Evolutionary conservation across 2,113 vertebrate genomes (phyloP), one percentile per base, ranked within the genome.

Genomic region (Hyaena hyaena): DNA sequence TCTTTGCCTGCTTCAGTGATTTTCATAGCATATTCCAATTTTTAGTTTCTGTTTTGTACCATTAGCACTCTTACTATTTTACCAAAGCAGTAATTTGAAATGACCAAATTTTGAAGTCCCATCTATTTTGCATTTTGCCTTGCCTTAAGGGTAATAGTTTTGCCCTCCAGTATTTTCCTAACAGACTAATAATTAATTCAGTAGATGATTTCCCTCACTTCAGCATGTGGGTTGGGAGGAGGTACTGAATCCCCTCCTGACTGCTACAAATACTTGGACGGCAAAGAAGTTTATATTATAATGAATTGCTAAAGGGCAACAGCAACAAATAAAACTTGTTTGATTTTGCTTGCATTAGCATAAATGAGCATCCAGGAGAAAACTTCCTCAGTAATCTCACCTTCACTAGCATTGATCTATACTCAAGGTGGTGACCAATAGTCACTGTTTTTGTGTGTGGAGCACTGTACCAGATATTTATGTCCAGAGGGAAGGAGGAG

Each of bases 271-370:
- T 89, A 92, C 90, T 86, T 87, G 95, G 79, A 89, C 26, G 73
- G 83, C 83, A 88, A 2, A 21, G 77, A 85, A 43, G 66, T 92
- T 97, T 79, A 66, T 81, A 82, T 96, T 80, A 73, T 89, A 96
- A 92, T 93, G 87, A 95, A n/a, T 89, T 92, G 90, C 97, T 92
- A 90, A 96, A 94, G 83, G 97, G 86, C 45, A 95, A 93, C 83
- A 89, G 84, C 50, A 96, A 88, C 87, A 89, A 96, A 95, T 92
- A 93, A 92, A 93, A 92, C 79, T 89, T 95, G 94, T 90, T 97
- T 96, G 90, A 92, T 87, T 95, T 95, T 96, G 65, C 23, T 63
- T 84, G 8, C 6, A 86, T 97, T 96, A 94, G 74, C 97, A 96
- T 97, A 92, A 89, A 92, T 97, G 93, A 86, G 19, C 90, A 94